Evolutionary conservation across 2,888 invertebrate species (phyloP), one percentile per base, ranked within the genome.

Genomic region (Chrysina gloriosa): DNA sequence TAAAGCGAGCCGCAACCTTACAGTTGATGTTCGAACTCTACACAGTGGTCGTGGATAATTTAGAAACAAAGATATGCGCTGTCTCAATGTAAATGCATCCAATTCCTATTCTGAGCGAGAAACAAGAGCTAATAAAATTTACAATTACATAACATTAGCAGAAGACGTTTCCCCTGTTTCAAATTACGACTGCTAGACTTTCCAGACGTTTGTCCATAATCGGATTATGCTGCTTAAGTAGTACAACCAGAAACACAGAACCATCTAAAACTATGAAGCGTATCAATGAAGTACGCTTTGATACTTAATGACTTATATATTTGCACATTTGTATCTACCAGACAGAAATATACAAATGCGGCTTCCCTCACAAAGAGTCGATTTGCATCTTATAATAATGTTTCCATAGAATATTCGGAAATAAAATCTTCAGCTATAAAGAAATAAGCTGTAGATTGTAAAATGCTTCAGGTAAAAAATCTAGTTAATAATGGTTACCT

Each of bases 81-180:
- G 11, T 31, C 31, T 29, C 31, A 29, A 52, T 52, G 52, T 31
- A 19, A 52, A 52, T 31, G 31, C 52, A 52, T 14, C 34, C n/a
- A 34, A 31, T 16, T 52, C 7, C 31, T 14, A 52, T 19, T 31
- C 52, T 9, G 31, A 19, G 31, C 21, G n/a, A 21, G 52, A 16
- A 31, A 14, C 9, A 52, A 31, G 23, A 31, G 42, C 42, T 61
- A 42, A 61, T 42, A 61, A 61, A 61, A 61, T 61, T 61, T 42
- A 16, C 42, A 61, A 61, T 61, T 61, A 42, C 29, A 16, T 27
- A 29, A 61, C 42, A 29, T 42, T 25, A 39, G 58, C 27, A 7
- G 19, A 31, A 52, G 52, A 52, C 14, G n/a, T 52, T 31, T 19
- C 4, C 31, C 31, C 16, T 16, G 14, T 61, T 31, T 16, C 27